Base-by-base conservation (phyloP, 2,888 invertebrate species). In the Drosophila tripunctata region DNA sequence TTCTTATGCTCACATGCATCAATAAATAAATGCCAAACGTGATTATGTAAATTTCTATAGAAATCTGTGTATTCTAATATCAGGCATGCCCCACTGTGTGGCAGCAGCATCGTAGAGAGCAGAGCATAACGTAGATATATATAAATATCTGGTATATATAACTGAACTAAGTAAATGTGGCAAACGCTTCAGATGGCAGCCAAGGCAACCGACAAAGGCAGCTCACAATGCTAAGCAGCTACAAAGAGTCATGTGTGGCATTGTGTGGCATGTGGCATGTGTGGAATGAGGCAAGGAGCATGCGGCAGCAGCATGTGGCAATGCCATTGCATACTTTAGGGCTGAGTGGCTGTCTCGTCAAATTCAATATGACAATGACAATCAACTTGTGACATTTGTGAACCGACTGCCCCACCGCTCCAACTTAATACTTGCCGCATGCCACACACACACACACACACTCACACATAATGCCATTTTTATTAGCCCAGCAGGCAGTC, bases 1-100 rank as follows among this genome's bases (percentile, higher is more conserved):
- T 33, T 47, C 52, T 36, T 60, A 40, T 50, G 31, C 40, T 64
- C 52, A 38, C 69, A 83, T 78, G 83, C 83, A 69, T 85, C 83
- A 85, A 84, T 84, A 85, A 84, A 85, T 81, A 85, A 84, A 82
- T 85, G 81, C 72, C 85, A 78, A 77, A 83, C 83, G 81, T 84
- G 85, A 84, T 85, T 84, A 83, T 83, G 85, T 78, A 85, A 83
- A 83, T 82, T 75, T 80, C 72, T 63, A 82, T 77, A 68, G 85
- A 75, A 80, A 78, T 83, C 74, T 64, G 55, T 71, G 62, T 61
- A 62, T 64, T 62, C 15, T 14, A 19, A 41, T 40, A 22, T 15
- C 7, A 36, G 19, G 27, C 55, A 45, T 44, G 44, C 24, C 54
- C 51, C 40, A 30, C 24, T 35, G n/a, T 12, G 50, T 17, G 35